phyloP scores from a whole-genome alignment of 2,797 vertebrate genomes.

The Rhabdophis nuchalis region DNA sequence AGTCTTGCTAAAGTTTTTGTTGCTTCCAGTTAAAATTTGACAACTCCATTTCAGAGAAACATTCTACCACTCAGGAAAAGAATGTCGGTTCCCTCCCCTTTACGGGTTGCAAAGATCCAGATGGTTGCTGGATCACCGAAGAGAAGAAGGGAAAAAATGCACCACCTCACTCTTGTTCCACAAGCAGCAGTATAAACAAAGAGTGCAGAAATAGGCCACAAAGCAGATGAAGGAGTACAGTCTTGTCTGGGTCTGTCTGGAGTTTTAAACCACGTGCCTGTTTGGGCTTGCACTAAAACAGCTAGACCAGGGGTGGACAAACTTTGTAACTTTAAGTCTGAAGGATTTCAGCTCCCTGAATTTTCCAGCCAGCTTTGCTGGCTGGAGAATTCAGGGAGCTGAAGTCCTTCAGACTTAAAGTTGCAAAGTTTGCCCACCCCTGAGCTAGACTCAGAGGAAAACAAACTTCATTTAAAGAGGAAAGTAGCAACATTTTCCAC shows the following conservation, averaged over 20 bases:
- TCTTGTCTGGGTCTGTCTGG: constrained; percentile 10
- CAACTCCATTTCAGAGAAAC: background rate
- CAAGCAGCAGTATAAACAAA: background rate
- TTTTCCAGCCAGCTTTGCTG: too few species aligned
- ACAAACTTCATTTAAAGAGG: constrained; percentile 27
- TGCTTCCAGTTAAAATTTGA: background rate
- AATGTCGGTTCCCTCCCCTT: background rate
- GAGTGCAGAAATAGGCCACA: background rate
- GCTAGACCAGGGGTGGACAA: too few species aligned
- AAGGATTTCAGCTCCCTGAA: too few species aligned
- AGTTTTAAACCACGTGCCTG: constrained; percentile 13
- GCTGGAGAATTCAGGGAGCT: too few species aligned
- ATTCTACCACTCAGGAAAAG: background rate
- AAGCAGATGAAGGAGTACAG: background rate
- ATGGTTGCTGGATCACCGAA: background rate
- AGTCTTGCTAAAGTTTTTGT: background rate
- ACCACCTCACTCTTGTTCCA: background rate
- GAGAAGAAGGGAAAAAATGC: background rate
- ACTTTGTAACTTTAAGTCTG: too few species aligned
- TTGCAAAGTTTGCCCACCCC: too few species aligned
- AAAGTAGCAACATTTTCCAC: constrained; percentile 9
- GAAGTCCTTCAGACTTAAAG: too few species aligned
- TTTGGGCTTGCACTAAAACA: constrained; percentile 16
- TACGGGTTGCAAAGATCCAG: background rate
- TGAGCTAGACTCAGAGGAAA: constrained; percentile 14